Evolutionary conservation across 2,113 vertebrate species (phyloP).

Genomic region (Sinocyclocheilus rhinocerous): DNA sequence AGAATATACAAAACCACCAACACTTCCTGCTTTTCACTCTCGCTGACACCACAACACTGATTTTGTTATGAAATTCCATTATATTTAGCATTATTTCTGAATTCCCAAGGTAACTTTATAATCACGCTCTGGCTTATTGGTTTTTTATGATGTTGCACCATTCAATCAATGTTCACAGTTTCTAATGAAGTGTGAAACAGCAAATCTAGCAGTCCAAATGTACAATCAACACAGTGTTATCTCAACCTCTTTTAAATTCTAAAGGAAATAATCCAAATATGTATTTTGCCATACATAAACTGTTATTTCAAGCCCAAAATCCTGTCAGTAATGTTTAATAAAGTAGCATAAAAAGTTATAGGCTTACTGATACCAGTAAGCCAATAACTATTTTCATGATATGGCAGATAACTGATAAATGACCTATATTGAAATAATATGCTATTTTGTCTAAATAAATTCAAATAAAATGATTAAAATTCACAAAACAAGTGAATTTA

Average conservation of each 20-base stretch:
- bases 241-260: not conserved
- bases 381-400: not conserved
- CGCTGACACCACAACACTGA: conserved; percentile 51
- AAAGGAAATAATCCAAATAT: not conserved
- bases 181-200: not conserved
- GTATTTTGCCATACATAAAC: not conserved
- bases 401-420: not conserved
- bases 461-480: not conserved
- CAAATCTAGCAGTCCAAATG: not conserved
- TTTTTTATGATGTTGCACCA: not conserved
- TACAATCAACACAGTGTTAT: not conserved
- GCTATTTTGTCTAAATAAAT: not conserved
- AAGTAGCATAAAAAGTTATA: not conserved
- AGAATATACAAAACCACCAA: not conserved
- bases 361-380: not conserved
- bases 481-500: not conserved
- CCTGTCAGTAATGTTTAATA: not conserved
- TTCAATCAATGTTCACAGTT: not conserved
- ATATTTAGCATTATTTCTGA: conserved; percentile 65
- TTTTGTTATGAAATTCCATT: conserved; percentile 64
- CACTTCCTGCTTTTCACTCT: conserved; percentile 47
- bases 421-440: not conserved
- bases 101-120: not conserved
- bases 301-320: not conserved
- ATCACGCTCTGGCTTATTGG: not conserved